A percentile compares a stretch with the other conserved stretches of the same genome.
These are phyloP conservation scores for Tupaia tana DNA, from an alignment of 2,113 vertebrate species.

Conservation along the genomic window DNA sequence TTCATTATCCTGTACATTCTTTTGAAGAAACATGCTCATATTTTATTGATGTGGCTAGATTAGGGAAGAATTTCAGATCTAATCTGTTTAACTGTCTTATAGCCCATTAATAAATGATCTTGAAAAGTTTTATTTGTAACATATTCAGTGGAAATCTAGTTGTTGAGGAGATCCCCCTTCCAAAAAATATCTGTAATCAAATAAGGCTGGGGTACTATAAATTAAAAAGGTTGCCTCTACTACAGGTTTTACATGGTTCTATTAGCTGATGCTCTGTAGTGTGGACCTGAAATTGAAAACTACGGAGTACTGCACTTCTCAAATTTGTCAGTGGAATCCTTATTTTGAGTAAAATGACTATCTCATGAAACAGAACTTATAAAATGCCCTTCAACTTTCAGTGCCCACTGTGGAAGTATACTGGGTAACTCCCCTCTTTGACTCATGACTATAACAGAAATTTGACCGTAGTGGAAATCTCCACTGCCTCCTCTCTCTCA, in stretches of 20 bases:
- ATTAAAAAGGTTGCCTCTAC: neutral
- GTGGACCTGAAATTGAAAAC: neutral
- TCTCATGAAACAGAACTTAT: neutral
- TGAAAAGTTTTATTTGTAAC: neutral
- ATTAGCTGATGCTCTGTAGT: neutral
- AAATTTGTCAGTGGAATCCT: neutral
- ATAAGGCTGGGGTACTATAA: neutral
- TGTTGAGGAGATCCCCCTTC: neutral
- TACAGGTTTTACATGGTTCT: neutral
- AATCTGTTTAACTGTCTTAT: neutral
- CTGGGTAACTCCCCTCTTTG: neutral
- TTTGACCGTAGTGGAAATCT: neutral
- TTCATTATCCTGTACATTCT: neutral
- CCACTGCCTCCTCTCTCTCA: neutral
- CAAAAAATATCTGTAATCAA: neutral
- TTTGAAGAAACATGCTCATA: neutral
- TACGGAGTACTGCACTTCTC: neutral
- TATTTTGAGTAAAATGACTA: neutral
- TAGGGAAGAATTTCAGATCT: constrained; percentile 23
- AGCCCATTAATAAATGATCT: constrained; percentile 24
- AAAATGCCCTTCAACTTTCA: neutral
- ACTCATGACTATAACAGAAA: constrained; percentile 15
- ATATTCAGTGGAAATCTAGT: neutral
- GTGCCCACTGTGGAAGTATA: neutral
- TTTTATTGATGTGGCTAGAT: neutral